Evolutionary conservation across 2,888 invertebrate genomes (phyloP), one percentile per base, ranked within the genome.

Genomic region (Cyaniris semiargus): DNA sequence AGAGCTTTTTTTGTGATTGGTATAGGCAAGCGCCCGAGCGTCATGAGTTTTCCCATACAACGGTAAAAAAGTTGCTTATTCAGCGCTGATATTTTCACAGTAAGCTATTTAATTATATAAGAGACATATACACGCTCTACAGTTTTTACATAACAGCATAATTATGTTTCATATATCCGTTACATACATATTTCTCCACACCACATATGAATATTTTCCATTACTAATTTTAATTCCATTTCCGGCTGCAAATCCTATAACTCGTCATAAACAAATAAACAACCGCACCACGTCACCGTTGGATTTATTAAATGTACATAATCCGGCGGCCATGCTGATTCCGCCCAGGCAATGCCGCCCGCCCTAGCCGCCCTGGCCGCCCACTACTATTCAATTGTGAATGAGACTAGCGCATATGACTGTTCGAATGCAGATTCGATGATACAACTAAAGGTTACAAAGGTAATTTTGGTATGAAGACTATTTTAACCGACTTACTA

Each of bases 271-370:
- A 23, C 60, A 60, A 60, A 66, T 31, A 27, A 27, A 31, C 66
- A 23, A 38, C 23, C 72, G 21, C 21, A 44, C 44, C 53, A 48
- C 23, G 44, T 81, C 82, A 84, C 84, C 84, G 85, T 85, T 83
- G 83, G 84, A 83, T 85, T 86, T 84, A 85, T 88, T 88, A 86
- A 87, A 88, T 86, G 86, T 84, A 83, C 83, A 82, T 86, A 86
- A 85, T 89, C 89, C 89, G 88, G 86, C 80, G 79, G 87, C 89
- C 88, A 88, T 88, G 82, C 87, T 87, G 88, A 85, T 87, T 85
- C 84, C 66, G 31, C 38, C 71, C 44, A 70, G 34, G 34, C 66
- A 23, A 27, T 4, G 70, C 34, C 70, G 34, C 48, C 84, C 86
- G 86, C 84, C 85, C 81, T 79, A 83, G 83, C 87, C 88, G 88